Conservation (phyloP, 2,888 invertebrate species). For the Leptopilina myrica region DNA sequence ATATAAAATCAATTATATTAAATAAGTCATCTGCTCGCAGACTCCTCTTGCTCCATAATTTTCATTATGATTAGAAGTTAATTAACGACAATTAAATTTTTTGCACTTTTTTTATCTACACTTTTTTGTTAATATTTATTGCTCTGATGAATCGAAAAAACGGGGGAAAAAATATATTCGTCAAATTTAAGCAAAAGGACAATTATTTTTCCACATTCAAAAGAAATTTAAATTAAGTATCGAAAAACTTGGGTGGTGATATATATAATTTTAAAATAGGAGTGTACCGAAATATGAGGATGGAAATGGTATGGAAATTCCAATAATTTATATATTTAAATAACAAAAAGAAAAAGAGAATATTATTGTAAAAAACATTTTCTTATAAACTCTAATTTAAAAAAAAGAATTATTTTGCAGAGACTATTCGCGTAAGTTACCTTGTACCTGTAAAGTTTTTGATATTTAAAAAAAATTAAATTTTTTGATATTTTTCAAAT, state of each 20-base stretch:
- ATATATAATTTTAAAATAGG: slow-evolving; percentile 20
- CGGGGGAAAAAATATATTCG: background rate
- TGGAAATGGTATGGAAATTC: background rate
- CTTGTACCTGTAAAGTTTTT: slow-evolving; percentile 34
- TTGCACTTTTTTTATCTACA: too few species aligned
- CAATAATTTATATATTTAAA: too few species aligned
- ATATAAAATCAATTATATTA: too few species aligned
- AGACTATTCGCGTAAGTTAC: slow-evolving; percentile 38
- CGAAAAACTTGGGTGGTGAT: background rate
- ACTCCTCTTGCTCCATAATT: too few species aligned
- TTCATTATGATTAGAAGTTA: too few species aligned
- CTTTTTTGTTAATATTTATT: background rate
- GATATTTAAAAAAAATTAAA: background rate
- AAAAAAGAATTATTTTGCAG: background rate
- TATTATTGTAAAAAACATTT: background rate
- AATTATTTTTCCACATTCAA: background rate
- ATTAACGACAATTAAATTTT: too few species aligned
- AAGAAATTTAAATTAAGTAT: slow-evolving; percentile 5
- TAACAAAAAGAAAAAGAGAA: too few species aligned
- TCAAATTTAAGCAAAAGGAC: too few species aligned
- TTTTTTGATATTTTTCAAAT: slow-evolving; percentile 26
- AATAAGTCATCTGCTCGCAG: too few species aligned
- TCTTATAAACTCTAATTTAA: background rate
- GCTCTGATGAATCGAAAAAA: background rate
- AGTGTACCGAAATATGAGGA: background rate